Base-by-base conservation (phyloP, 1,140 invertebrate genomes). In the Monomorium pharaonis region DNA sequence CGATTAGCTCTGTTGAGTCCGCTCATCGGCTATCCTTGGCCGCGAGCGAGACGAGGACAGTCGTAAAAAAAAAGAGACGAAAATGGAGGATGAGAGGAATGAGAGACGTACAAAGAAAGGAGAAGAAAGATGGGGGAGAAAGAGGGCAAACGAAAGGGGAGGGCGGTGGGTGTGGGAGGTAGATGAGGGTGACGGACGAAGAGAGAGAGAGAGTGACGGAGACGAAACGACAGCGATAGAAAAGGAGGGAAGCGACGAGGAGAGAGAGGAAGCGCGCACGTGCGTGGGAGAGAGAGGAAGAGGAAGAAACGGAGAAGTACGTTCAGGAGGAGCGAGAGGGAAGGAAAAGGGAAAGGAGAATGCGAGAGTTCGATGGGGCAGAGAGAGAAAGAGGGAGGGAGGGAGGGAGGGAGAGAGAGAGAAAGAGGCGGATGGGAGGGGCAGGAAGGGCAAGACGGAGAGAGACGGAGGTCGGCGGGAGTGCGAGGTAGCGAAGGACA, bases 1-100 rank as follows among this genome's bases (percentile, higher is more conserved):
- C 85, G 88, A 89, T 90, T 75, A 78, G 44, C 16, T 27, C 30
- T 60, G 88, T 44, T 63, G 44, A 75, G 65, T 51, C 37, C 56
- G 24, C 27, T 72, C 88, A 9, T 62, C 47, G 30, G 54, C 21
- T 70, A 58, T 54, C 42, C 69, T 87, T 83, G 76, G 69, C 49
- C 62, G 60, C 69, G 37, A 5, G 78, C 72, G 47, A 67, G 87
- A 63, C 70, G 63, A 70, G 69, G 83, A 51, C 69, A 42, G 24
- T 9, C 67, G 27, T 44, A 18, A 42, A 49, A 51, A 54, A 18
- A 60, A 63, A 37, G 24, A 30, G 27, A 37, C 54, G n/a, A 70
- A 84, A 47, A 72, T 30, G 81, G 47, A 84, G 77, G 37, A 83
- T 30, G 51, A 63, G 37, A 33, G 33, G 63, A 80, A 70, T 30